These are phyloP conservation scores for Scalopus aquaticus DNA, from an alignment of 2,113 vertebrate species.

Conservation along the genomic window DNA sequence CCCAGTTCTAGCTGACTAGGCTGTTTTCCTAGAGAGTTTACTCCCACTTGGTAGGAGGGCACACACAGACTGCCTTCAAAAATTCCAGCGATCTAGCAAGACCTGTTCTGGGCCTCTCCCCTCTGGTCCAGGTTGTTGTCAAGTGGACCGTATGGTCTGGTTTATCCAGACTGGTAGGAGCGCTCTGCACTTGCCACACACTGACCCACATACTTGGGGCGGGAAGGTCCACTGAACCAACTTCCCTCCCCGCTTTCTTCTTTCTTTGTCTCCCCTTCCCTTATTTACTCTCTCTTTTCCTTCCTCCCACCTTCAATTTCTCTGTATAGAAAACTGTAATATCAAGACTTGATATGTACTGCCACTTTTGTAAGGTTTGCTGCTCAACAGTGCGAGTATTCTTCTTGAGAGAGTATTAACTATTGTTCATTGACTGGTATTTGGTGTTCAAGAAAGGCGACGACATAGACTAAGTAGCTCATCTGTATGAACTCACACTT, in stretches of 20 bases:
- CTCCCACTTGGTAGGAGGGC: slow-evolving; percentile 29
- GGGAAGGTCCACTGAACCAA: background rate
- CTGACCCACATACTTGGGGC: slow-evolving; percentile 29
- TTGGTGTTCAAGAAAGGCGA: background rate
- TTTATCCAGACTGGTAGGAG: slow-evolving; percentile 47
- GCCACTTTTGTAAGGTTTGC: background rate
- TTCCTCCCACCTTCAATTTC: no score
- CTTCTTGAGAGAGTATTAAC: background rate
- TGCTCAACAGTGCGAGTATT: background rate
- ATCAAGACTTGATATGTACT: background rate
- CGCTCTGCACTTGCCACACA: background rate
- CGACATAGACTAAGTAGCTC: background rate
- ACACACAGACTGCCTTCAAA: background rate
- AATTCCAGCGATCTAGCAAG: slow-evolving; percentile 54
- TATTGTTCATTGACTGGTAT: background rate
- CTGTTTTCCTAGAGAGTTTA: slow-evolving; percentile 12
- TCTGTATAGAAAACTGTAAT: background rate
- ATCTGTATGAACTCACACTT: background rate
- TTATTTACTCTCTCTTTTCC: background rate
- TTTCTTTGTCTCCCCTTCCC: no score
- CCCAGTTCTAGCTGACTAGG: background rate
- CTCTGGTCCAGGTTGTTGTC: background rate
- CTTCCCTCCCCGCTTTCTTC: background rate
- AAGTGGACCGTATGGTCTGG: background rate
- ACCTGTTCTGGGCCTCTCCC: slow-evolving; percentile 57